These are phyloP conservation scores for Premnoplex brunnescens DNA, from an alignment of 2,797 vertebrate species.

Conservation along the genomic window DNA sequence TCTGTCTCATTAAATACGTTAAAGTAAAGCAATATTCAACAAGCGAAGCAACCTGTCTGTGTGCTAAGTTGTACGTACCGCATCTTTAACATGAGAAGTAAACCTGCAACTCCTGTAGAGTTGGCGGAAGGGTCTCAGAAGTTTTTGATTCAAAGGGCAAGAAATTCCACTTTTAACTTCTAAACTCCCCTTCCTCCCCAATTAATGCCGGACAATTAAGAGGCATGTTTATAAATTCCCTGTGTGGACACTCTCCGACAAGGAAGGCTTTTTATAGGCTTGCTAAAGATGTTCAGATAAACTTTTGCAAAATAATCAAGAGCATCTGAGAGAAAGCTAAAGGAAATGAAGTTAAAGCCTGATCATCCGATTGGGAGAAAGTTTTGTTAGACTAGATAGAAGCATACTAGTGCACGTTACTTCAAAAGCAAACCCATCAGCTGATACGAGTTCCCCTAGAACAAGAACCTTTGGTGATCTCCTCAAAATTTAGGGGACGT, in stretches of 20 bases:
- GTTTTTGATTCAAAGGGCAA: constrained; percentile 61
- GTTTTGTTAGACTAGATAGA: constrained; percentile 56
- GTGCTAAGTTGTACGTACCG: constrained; percentile 36
- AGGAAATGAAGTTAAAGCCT: constrained; percentile 69
- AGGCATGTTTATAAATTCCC: constrained; percentile 25
- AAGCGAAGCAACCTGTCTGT: constrained; percentile 22
- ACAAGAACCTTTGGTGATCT: constrained; percentile 36
- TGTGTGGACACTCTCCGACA: constrained; percentile 26
- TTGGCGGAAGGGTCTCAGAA: constrained; percentile 42
- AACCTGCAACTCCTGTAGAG: constrained; percentile 53
- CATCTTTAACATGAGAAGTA: constrained; percentile 41
- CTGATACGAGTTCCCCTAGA: constrained; percentile 43
- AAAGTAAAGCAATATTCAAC: constrained; percentile 2
- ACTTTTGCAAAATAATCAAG: constrained; percentile 66
- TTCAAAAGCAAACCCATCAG: constrained; percentile 28
- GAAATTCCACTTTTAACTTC: constrained; percentile 3
- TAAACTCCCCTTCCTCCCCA: neutral
- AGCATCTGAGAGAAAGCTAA: constrained; percentile 55
- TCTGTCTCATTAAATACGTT: neutral
- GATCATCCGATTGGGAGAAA: constrained; percentile 59
- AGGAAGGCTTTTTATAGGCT: constrained; percentile 1
- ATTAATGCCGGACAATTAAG: constrained; percentile 29
- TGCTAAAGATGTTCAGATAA: constrained; percentile 26
- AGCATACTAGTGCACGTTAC: neutral
- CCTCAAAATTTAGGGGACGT: constrained; percentile 44